Evolutionary conservation across 2,113 vertebrate genomes (phyloP), one percentile per base, ranked within the genome.

Genomic region (Corapipo altera): DNA sequence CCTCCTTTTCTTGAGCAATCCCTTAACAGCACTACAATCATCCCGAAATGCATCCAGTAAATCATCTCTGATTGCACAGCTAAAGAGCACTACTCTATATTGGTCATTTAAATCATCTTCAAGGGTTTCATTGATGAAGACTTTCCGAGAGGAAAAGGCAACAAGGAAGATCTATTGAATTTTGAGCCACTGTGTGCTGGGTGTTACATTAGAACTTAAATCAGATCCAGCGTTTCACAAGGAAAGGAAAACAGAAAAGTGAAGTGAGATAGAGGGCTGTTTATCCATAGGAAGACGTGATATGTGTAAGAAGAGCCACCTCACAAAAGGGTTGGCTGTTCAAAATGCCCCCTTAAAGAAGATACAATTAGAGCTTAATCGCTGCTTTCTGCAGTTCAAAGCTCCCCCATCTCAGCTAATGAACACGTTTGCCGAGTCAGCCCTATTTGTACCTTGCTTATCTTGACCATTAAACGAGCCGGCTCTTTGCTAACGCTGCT

Each of bases 311-410:
- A 96, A 95, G 69, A 89, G 37, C 80, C 51, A 26, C 78, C 76
- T 20, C 11, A 92, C 84, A 90, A 88, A 88, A 81, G 71, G 81
- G 73, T 17, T 82, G 88, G 91, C 86, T 94, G 85, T 85, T 88
- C 67, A 37, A 79, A 91, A 75, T 69, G 92, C 81, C 86, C 82
- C 48, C 70, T 94, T 93, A 85, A 74, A 79, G 77, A 39, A 81
- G 86, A 81, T 5, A 54, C 85, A 96, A 96, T 97, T 94, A 97
- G 88, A 54, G 72, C 78, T 94, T 71, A 94, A 96, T 95, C 8
- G 5, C 33, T 13, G 54, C 46, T 77, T 66, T 85, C 79, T 83
- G 69, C 95, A 54, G 82, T 9, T 95, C 89, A 27, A 43, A 91
- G 90, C 83, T 93, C 39, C 69, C 90, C 48, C 61, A 19, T 54